Conservation (phyloP, 2,113 vertebrate genomes). For the Phrynocephalus versicolor region DNA sequence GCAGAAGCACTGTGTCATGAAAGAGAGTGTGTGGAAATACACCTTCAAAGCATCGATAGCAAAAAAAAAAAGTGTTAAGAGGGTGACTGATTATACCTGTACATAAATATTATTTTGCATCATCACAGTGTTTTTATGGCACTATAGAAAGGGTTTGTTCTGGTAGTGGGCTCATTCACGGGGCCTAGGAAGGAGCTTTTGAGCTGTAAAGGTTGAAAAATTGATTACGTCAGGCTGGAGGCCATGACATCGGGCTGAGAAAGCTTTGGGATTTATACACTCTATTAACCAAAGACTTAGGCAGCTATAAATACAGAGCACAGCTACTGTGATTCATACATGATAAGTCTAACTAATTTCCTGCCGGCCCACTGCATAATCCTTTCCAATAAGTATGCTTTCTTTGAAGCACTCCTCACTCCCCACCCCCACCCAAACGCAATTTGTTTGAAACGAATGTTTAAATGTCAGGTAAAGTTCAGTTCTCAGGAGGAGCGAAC, state of each 20-base stretch:
- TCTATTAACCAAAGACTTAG: conserved; percentile 10
- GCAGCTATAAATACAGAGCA: neutral
- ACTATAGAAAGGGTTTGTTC: neutral
- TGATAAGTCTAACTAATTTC: conserved; percentile 4
- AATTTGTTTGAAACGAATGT: neutral
- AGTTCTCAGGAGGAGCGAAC: neutral
- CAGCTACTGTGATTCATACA: conserved; percentile 4
- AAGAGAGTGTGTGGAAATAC: neutral
- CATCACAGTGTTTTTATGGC: neutral
- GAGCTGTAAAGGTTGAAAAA: neutral
- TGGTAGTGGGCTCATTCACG: neutral
- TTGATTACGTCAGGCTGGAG: conserved; percentile 18
- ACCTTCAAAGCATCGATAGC: neutral
- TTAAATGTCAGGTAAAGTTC: conserved; percentile 1
- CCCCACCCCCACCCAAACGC: no score
- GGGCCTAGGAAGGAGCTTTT: neutral
- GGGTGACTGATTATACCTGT: no score
- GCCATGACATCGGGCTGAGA: conserved; percentile 10
- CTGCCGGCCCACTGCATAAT: neutral
- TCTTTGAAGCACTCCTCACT: neutral
- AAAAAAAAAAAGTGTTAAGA: neutral
- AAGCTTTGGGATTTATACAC: conserved; percentile 3
- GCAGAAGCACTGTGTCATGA: neutral
- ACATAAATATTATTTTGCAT: neutral
- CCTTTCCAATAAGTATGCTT: neutral